Evolutionary conservation across 2,888 invertebrate species (phyloP).

Genomic region (Netelia melanura): DNA sequence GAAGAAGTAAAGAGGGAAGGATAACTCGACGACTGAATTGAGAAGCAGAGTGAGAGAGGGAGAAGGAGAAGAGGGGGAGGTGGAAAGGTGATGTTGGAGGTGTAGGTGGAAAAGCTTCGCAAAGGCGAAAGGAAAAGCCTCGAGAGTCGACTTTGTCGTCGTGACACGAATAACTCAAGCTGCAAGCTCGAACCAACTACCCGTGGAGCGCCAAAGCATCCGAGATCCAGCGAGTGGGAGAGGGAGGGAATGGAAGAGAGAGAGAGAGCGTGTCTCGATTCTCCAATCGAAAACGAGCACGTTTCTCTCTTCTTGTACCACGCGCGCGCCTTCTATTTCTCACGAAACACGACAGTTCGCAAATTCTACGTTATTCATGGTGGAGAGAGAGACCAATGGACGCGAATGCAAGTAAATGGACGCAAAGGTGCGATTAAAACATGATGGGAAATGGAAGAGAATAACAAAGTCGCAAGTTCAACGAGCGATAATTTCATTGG

Average conservation of each 20-base stretch:
- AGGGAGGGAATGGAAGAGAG: slow-evolving; percentile 1
- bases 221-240: neutral
- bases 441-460: neutral
- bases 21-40: slow-evolving; percentile 15
- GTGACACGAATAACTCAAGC: slow-evolving; percentile 83
- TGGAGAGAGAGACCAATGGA: neutral
- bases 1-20: slow-evolving; percentile 13
- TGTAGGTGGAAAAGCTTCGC: slow-evolving; percentile 64
- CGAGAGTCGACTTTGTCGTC: slow-evolving; percentile 69
- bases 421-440: neutral
- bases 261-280: slow-evolving; percentile 65
- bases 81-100: slow-evolving; percentile 6
- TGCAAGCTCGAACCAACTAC: slow-evolving; percentile 65
- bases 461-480: slow-evolving; percentile 3
- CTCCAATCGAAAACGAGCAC: slow-evolving; percentile 56
- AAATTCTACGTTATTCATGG: neutral
- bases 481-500: neutral
- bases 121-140: slow-evolving; percentile 55
- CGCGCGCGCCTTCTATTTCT: neutral
- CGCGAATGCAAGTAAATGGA: neutral
- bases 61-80: slow-evolving; percentile 34
- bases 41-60: slow-evolving; percentile 28
- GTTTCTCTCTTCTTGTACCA: slow-evolving; percentile 22
- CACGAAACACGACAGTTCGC: neutral
- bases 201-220: slow-evolving; percentile 10